phyloP scores from a whole-genome alignment of 2,113 vertebrate species.

The Jacana jacana region DNA sequence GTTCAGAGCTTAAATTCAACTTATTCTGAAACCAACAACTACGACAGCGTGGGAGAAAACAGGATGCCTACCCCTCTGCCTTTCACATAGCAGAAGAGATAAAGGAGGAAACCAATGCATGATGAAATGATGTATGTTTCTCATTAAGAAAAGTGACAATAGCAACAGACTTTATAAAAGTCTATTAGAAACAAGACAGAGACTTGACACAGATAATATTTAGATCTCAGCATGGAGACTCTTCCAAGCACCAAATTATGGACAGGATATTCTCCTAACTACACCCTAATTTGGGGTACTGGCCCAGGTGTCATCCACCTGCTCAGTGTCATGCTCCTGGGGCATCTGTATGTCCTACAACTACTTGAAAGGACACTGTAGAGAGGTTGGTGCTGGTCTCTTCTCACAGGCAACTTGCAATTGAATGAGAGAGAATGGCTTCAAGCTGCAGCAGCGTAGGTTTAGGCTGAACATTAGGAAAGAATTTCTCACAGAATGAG shows the following conservation, averaged over 20 bases:
- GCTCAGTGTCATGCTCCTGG: neutral
- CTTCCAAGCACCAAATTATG: neutral
- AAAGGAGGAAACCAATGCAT: neutral
- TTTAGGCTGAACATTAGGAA: too few relatives aligned
- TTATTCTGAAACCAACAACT: slow-evolving; percentile 47
- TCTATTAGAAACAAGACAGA: neutral
- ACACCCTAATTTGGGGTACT: neutral
- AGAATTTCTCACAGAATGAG: too few relatives aligned
- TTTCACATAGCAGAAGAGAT: neutral
- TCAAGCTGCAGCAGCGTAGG: too few relatives aligned
- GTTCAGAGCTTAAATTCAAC: neutral
- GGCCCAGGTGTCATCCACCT: neutral
- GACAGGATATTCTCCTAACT: neutral
- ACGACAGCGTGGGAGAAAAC: slow-evolving; percentile 15
- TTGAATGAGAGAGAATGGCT: too few relatives aligned
- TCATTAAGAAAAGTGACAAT: slow-evolving; percentile 14
- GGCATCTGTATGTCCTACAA: neutral
- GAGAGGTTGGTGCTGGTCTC: too few relatives aligned
- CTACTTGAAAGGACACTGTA: too few relatives aligned
- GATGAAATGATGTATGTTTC: neutral
- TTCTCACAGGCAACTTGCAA: too few relatives aligned
- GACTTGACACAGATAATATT: neutral
- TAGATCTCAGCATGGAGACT: neutral
- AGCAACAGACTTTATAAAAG: neutral
- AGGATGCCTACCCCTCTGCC: slow-evolving; percentile 25